phyloP scores from a whole-genome alignment of 2,888 invertebrate genomes.

The Amorpha juglandis region DNA sequence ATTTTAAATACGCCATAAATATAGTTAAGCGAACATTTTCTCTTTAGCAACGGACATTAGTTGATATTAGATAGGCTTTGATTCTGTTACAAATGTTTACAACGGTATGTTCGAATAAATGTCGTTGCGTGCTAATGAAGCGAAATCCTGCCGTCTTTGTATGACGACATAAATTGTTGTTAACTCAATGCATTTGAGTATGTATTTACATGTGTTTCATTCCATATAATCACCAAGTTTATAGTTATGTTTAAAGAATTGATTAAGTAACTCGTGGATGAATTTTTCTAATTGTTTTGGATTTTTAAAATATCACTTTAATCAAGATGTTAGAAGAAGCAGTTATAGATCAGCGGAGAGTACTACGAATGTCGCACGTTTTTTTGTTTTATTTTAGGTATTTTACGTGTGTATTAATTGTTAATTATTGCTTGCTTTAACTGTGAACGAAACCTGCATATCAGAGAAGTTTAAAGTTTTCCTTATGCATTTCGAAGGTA shows the following conservation, averaged over 20 bases:
- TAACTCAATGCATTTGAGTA: not conserved
- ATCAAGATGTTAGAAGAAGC: no score
- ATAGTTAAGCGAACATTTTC: slow-evolving; percentile 24
- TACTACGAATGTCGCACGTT: no score
- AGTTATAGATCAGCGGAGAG: no score
- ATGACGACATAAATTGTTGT: slow-evolving; percentile 22
- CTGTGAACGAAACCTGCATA: no score
- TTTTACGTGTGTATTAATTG: no score
- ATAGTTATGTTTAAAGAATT: not conserved
- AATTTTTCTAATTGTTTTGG: not conserved
- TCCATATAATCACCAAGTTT: not conserved
- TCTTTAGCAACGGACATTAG: slow-evolving; percentile 27
- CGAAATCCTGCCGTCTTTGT: slow-evolving; percentile 45
- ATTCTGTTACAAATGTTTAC: slow-evolving; percentile 21
- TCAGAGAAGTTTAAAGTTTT: no score
- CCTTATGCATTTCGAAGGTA: no score
- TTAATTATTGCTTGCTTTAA: no score
- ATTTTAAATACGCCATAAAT: slow-evolving; percentile 14
- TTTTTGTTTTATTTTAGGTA: no score
- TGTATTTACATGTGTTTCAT: slow-evolving; percentile 16
- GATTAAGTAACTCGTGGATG: not conserved
- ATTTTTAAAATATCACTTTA: no score
- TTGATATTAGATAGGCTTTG: slow-evolving; percentile 42
- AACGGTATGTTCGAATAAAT: slow-evolving; percentile 44
- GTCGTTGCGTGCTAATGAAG: slow-evolving; percentile 67